phyloP scores from a whole-genome alignment of 1,140 invertebrate species.

The Eumaeus atala region DNA sequence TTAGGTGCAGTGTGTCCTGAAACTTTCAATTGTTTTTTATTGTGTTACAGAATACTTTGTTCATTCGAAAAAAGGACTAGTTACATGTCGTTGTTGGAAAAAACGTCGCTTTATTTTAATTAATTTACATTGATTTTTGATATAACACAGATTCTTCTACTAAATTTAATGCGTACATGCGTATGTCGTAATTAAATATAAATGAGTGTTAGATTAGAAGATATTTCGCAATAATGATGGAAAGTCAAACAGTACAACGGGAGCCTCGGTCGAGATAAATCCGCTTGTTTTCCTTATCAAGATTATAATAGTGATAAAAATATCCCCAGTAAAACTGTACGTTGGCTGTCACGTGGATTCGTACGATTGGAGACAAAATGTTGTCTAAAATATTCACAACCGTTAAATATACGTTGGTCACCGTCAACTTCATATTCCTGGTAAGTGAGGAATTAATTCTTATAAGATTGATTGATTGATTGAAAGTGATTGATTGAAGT shows the following conservation, averaged over 20 bases:
- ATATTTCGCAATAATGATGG: conserved; percentile 27
- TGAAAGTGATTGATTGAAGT: too few relatives aligned
- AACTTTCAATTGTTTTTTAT: background rate
- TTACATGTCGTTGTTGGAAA: too few relatives aligned
- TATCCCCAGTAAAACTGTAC: conserved; percentile 48
- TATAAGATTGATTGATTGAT: too few relatives aligned
- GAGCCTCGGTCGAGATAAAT: conserved; percentile 52
- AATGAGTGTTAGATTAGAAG: conserved; percentile 13
- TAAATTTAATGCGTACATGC: background rate
- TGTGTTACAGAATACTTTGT: too few relatives aligned
- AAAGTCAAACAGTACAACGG: conserved; percentile 29
- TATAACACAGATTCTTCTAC: too few relatives aligned
- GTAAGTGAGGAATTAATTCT: conserved; percentile 41
- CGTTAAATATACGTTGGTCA: conserved; percentile 60
- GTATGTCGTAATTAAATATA: background rate
- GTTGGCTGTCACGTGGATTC: conserved; percentile 34
- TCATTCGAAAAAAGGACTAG: too few relatives aligned
- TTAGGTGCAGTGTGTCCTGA: background rate
- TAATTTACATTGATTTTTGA: conserved; percentile 9
- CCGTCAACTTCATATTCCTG: conserved; percentile 60
- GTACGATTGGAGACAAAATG: conserved; percentile 48
- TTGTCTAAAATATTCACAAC: conserved; percentile 64
- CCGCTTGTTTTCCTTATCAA: conserved; percentile 68
- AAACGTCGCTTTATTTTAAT: conserved; percentile 4
- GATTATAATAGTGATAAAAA: conserved; percentile 67